Percentiles rank a stretch among this genome's conserved stretches.
Evolutionary conservation across 1,140 invertebrate species (phyloP).

Genomic region (Carposina sasakii): DNA sequence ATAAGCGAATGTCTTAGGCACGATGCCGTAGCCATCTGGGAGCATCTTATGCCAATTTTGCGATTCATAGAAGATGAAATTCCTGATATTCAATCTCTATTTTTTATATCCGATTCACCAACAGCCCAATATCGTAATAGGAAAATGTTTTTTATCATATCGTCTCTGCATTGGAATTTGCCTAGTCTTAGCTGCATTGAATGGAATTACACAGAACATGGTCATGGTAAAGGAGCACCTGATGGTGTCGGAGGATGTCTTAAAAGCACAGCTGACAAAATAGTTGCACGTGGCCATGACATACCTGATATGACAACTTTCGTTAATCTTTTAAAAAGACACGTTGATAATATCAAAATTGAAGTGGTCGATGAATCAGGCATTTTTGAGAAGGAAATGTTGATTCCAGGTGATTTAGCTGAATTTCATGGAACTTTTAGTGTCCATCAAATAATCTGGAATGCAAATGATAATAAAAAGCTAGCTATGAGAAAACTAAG

Average conservation of each 20-base stretch:
- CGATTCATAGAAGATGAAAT: constrained; percentile 16
- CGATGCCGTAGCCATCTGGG: constrained; percentile 40
- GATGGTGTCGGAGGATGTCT: constrained; percentile 57
- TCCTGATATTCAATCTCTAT: constrained; percentile 16
- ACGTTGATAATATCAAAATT: neutral
- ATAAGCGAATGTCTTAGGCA: constrained; percentile 33
- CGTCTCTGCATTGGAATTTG: neutral
- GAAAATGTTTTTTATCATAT: constrained; percentile 26
- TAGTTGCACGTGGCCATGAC: constrained; percentile 29
- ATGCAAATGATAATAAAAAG: neutral
- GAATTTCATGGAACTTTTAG: neutral
- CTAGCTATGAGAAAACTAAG: neutral
- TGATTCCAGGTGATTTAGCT: neutral
- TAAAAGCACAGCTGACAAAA: constrained; percentile 47
- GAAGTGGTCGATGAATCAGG: neutral
- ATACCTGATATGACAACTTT: constrained; percentile 10
- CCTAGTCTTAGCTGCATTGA: constrained; percentile 16
- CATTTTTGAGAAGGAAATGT: constrained; percentile 17
- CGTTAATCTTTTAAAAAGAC: neutral
- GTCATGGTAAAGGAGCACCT: constrained; percentile 61
- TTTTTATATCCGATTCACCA: constrained; percentile 29
- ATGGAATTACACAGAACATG: constrained; percentile 58
- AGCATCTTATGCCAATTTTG: constrained; percentile 39
- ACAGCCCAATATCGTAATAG: constrained; percentile 31
- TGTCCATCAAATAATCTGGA: constrained; percentile 4